Percentiles rank a stretch among this genome's conserved stretches.
These are phyloP conservation scores for Drosophila flavopinicola DNA, from an alignment of 2,888 invertebrate genomes.

Conservation along the genomic window DNA sequence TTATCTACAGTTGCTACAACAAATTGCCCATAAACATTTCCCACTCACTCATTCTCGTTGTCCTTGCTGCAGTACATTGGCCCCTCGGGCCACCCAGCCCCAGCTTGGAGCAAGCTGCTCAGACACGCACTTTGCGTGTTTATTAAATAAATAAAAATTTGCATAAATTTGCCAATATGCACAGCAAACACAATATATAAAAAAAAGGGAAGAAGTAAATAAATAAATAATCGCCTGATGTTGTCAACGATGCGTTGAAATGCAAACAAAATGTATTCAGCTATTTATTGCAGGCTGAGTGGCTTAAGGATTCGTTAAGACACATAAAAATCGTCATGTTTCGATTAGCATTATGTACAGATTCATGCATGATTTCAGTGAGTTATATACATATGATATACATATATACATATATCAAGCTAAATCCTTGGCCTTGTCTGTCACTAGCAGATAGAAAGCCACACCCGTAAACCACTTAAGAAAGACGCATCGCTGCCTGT, in stretches of 20 bases:
- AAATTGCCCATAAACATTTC: constrained; percentile 62
- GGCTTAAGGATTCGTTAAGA: not conserved
- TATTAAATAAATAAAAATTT: constrained; percentile 78
- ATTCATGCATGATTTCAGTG: constrained; percentile 13
- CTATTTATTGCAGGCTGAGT: not conserved
- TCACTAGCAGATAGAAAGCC: constrained; percentile 30
- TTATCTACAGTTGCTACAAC: constrained; percentile 47
- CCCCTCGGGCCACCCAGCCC: constrained; percentile 14
- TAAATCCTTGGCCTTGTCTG: constrained; percentile 44
- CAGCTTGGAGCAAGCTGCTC: not conserved
- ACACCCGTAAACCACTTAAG: constrained; percentile 33
- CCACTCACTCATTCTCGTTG: constrained; percentile 20
- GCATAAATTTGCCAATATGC: constrained; percentile 63
- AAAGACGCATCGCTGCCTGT: constrained; percentile 30
- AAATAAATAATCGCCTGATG: constrained; percentile 12
- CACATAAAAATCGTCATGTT: constrained; percentile 1
- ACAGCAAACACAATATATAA: not conserved
- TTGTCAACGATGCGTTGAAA: constrained; percentile 18
- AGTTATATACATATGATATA: constrained; percentile 1
- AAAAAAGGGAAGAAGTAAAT: constrained; percentile 2
- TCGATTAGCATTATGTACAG: constrained; percentile 11
- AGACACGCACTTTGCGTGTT: constrained; percentile 75
- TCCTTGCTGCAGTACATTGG: constrained; percentile 54
- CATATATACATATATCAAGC: not conserved
- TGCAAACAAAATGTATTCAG: constrained; percentile 41